Percentiles rank a stretch among this genome's conserved stretches.
Conservation (phyloP, 2,113 vertebrate genomes). For the Cairina moschata region DNA sequence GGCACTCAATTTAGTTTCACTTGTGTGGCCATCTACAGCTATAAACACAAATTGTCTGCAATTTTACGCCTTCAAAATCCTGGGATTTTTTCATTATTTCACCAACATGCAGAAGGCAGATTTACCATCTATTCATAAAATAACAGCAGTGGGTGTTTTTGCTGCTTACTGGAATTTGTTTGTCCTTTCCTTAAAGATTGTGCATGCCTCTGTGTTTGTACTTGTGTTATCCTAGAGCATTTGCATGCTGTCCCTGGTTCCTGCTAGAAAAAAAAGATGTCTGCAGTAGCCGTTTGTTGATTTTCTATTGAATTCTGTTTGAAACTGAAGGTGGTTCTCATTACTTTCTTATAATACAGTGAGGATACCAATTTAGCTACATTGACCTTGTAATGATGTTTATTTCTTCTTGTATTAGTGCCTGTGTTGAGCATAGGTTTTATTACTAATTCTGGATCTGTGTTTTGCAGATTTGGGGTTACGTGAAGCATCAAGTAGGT, state of each 20-base stretch:
- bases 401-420: neutral
- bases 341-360: constrained; percentile 21
- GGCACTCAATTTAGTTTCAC: neutral
- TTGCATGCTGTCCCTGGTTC: neutral
- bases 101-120: neutral
- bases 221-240: neutral
- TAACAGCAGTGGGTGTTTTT: neutral
- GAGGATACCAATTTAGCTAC: neutral
- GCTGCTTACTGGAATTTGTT: neutral
- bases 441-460: neutral
- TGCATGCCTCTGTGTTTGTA: neutral
- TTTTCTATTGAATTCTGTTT: constrained; percentile 43
- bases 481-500: neutral
- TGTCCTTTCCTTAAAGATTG: constrained; percentile 11
- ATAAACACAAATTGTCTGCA: constrained; percentile 30
- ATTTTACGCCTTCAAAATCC: constrained; percentile 44
- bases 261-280: neutral
- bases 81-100: constrained; percentile 26
- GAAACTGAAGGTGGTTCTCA: constrained; percentile 51
- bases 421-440: neutral
- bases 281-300: neutral
- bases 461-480: neutral
- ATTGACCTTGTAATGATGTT: constrained; percentile 43
- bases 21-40: neutral
- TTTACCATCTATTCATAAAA: neutral